A percentile compares a stretch with the other conserved stretches of the same genome.
Evolutionary conservation across 2,888 invertebrate genomes (phyloP).

Genomic region (Brassicogethes aeneus): DNA sequence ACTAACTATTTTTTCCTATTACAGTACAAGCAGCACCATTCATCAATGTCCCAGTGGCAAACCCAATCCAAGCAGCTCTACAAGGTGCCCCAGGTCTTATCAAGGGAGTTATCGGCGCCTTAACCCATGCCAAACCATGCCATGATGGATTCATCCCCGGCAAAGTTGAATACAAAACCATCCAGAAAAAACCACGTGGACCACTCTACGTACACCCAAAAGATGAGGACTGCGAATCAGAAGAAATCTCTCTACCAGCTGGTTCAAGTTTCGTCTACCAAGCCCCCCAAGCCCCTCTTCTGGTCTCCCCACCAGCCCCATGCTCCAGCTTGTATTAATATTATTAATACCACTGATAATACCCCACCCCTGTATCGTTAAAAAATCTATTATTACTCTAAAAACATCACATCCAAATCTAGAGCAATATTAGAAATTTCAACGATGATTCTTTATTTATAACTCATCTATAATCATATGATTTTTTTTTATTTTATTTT

Average conservation of each 20-base stretch:
- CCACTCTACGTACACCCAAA: slow-evolving; percentile 11
- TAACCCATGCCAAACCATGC: slow-evolving; percentile 12
- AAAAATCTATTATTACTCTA: no score
- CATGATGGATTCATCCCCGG: slow-evolving; percentile 26
- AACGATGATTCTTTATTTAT: no score
- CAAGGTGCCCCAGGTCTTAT: slow-evolving; percentile 4
- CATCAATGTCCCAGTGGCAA: slow-evolving; percentile 16
- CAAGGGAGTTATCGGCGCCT: slow-evolving; percentile 2
- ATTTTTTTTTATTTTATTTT: no score
- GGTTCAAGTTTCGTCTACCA: not conserved
- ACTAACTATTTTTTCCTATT: slow-evolving; percentile 7
- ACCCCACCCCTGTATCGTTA: no score
- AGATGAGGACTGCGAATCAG: slow-evolving; percentile 6
- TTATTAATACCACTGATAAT: no score
- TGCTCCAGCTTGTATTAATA: no score
- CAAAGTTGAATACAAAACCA: slow-evolving; percentile 22
- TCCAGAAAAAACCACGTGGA: slow-evolving; percentile 15
- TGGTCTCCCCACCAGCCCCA: not conserved
- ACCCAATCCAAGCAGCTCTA: slow-evolving; percentile 8
- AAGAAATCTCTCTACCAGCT: slow-evolving; percentile 5
- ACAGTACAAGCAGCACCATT: slow-evolving; percentile 18
- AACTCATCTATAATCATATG: no score
- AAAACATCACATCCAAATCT: no score
- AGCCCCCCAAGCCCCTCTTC: slow-evolving; percentile 4
- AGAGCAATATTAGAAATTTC: no score